Conservation (phyloP, 2,113 vertebrate genomes). For the Aphelocoma coerulescens region DNA sequence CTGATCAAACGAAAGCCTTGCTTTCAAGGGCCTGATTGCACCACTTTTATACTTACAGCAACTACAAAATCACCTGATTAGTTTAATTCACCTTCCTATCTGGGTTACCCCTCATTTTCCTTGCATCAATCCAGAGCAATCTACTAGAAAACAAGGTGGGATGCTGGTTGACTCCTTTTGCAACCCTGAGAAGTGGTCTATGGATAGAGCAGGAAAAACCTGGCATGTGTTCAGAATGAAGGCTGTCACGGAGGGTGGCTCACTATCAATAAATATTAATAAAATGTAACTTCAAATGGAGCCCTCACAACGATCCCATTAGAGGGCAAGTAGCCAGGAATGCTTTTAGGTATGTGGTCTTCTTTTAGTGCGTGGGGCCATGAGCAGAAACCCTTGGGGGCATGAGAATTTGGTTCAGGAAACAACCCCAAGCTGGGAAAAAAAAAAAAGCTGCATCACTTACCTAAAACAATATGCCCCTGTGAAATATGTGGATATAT, state of each 20-base stretch:
- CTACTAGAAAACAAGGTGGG: neutral
- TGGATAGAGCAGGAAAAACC: neutral
- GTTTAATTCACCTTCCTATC: neutral
- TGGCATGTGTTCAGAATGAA: neutral
- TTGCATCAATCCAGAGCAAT: neutral
- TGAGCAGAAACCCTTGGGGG: neutral
- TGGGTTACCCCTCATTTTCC: neutral
- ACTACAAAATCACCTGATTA: neutral
- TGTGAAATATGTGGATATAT: conserved; percentile 6
- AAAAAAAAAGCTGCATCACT: neutral
- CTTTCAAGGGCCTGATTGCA: neutral
- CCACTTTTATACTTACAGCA: neutral
- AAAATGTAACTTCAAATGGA: neutral
- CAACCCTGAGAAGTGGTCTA: neutral
- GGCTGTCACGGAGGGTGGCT: neutral
- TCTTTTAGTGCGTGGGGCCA: neutral
- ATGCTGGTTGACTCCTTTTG: neutral
- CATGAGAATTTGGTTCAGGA: neutral
- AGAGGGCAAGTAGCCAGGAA: neutral
- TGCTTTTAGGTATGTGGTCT: neutral
- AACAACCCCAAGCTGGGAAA: neutral
- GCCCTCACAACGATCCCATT: neutral
- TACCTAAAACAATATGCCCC: neutral
- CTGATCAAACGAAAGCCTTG: neutral
- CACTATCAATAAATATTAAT: neutral